phyloP scores from a whole-genome alignment of 2,797 vertebrate species.

The Okamejei kenojei region DNA sequence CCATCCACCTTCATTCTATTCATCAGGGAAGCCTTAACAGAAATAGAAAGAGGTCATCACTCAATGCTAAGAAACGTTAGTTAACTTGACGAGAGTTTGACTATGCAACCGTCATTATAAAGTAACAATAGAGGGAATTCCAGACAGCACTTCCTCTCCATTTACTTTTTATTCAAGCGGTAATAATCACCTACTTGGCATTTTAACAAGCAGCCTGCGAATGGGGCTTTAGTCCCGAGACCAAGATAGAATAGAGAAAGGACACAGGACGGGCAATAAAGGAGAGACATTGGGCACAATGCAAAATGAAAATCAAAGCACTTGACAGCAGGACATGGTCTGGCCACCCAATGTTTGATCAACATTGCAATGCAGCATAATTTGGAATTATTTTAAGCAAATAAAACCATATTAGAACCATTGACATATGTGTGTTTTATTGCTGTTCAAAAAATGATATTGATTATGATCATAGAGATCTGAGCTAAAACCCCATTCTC shows the following conservation, averaged over 20 bases:
- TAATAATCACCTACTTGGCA: slow-evolving; percentile 32
- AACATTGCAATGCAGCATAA: background rate
- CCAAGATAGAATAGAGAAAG: slow-evolving; percentile 13
- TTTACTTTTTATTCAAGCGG: background rate
- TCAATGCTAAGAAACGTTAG: background rate
- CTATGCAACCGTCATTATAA: background rate
- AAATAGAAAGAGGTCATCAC: background rate
- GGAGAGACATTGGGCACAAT: background rate
- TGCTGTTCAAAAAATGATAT: background rate
- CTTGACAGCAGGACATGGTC: background rate
- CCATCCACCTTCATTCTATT: background rate
- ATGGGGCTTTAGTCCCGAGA: background rate
- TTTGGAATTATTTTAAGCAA: background rate
- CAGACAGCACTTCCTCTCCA: slow-evolving; percentile 1
- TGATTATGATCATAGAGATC: background rate
- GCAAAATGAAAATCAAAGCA: background rate
- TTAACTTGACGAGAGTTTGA: background rate
- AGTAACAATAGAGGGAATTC: slow-evolving; percentile 14
- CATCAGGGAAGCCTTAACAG: background rate
- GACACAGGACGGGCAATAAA: no score
- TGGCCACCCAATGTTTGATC: background rate
- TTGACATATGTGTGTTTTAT: background rate
- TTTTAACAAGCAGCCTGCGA: slow-evolving; percentile 33
- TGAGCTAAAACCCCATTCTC: no score
- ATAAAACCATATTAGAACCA: background rate